These are phyloP conservation scores for Leguminivora glycinivorella DNA, from an alignment of 1,140 invertebrate species.

Conservation along the genomic window DNA sequence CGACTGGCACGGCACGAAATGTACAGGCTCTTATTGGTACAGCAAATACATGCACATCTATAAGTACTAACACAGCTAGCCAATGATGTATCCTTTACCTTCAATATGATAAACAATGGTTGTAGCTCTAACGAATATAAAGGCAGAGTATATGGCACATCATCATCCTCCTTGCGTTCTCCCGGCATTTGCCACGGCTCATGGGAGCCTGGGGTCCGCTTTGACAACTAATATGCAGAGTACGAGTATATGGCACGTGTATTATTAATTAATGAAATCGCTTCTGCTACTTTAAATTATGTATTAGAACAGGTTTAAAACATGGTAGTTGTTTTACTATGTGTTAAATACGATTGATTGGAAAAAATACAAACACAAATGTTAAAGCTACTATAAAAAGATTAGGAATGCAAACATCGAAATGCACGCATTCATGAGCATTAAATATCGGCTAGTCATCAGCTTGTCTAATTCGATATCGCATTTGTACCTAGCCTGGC, in stretches of 20 bases:
- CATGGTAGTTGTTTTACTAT: neutral
- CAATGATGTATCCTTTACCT: neutral
- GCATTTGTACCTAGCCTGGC: no score
- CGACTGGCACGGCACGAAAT: neutral
- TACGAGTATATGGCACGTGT: conserved; percentile 7
- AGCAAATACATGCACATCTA: neutral
- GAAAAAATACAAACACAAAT: neutral
- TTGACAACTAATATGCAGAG: no score
- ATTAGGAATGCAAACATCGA: no score
- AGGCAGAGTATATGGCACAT: conserved; percentile 8
- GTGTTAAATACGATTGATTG: neutral
- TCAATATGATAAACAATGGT: neutral
- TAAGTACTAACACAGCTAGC: neutral
- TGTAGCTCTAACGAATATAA: neutral
- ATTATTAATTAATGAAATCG: no score
- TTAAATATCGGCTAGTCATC: no score
- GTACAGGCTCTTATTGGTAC: conserved; percentile 7
- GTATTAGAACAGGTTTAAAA: neutral
- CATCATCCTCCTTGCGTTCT: no score
- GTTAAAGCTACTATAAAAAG: no score
- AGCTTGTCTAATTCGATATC: no score
- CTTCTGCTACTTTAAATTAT: neutral
- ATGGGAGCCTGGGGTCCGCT: no score
- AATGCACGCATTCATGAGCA: no score
- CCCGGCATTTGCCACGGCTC: no score